Base-by-base conservation (phyloP, 2,888 invertebrate species). In the Gortyna flavago region DNA sequence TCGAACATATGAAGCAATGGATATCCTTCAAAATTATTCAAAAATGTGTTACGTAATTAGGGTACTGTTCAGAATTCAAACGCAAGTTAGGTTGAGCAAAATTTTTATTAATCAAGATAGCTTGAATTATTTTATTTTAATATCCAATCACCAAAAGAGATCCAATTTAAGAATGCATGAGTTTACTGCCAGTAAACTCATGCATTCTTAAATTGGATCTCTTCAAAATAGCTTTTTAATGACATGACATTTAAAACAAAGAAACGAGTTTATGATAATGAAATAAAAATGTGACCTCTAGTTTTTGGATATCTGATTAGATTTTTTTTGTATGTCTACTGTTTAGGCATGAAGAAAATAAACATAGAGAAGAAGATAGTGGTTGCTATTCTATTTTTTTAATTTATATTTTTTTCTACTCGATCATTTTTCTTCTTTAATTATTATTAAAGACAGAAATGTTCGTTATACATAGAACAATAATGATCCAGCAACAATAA, bases 171-270 rank as follows among this genome's bases (percentile, higher is more conserved):
- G 59, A 48, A 75, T 75, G 18, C 11, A 35, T 4, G 0, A 16
- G 21, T 59, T 57, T n/a, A 57, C 0, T 29, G n/a, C n/a, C n/a
- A 29, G 0, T 57, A n/a, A 57, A 59, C 21, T 16, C 0, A 4
- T 35, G 11, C 18, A 75, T 75, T 48, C 59, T 75, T 32, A 6
- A 41, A 44, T 5, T 44, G 2, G 2, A n/a, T 62, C 16, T 18
- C 11, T 32, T 7, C n/a, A n/a, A n/a, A n/a, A n/a, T n/a, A n/a
- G n/a, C n/a, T n/a, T n/a, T n/a, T n/a, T n/a, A n/a, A n/a, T n/a
- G 11, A 48, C 11, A 13, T 79, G 84, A 54, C 54, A 84, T 80
- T 78, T 70, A 32, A 21, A 62, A 48, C 66, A 61, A 38, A 38
- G 25, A 2, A 72, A 69, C 73, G 0, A n/a, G 81, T 85, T 72